Evolutionary conservation across 2,888 invertebrate genomes (phyloP).

Genomic region (Troglohyphantes excavatus): DNA sequence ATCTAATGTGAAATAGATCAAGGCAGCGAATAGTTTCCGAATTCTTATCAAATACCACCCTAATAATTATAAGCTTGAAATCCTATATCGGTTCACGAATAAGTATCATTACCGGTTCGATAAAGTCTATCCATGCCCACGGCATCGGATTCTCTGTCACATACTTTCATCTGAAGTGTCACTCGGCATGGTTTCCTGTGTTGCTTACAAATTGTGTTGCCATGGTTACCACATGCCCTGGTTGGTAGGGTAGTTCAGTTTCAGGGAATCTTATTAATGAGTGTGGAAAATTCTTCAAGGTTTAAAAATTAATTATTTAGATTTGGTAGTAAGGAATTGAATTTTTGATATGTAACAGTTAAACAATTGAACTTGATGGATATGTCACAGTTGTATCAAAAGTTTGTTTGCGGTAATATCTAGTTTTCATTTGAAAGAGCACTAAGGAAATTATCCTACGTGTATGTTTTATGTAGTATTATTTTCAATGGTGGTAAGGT

Average conservation of each 20-base stretch:
- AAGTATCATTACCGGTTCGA: background rate
- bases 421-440: too few species aligned
- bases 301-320: background rate
- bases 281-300: background rate
- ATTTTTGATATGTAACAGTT: too few species aligned
- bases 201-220: background rate
- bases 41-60: background rate
- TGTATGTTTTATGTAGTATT: too few species aligned
- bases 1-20: background rate
- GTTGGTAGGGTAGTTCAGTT: background rate
- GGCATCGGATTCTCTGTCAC: background rate
- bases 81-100: background rate
- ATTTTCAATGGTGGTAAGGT: too few species aligned
- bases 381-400: too few species aligned
- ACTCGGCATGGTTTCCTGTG: background rate
- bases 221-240: conserved; percentile 1
- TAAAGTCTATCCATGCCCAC: background rate
- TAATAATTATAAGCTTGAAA: background rate
- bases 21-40: background rate
- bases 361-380: too few species aligned
- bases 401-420: too few species aligned
- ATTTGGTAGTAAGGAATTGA: background rate
- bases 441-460: too few species aligned
- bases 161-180: conserved; percentile 2
- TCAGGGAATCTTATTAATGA: background rate